A percentile compares a stretch with the other conserved stretches of the same genome.
phyloP scores from a whole-genome alignment of 2,797 vertebrate species.

The Erethizon dorsatum region DNA sequence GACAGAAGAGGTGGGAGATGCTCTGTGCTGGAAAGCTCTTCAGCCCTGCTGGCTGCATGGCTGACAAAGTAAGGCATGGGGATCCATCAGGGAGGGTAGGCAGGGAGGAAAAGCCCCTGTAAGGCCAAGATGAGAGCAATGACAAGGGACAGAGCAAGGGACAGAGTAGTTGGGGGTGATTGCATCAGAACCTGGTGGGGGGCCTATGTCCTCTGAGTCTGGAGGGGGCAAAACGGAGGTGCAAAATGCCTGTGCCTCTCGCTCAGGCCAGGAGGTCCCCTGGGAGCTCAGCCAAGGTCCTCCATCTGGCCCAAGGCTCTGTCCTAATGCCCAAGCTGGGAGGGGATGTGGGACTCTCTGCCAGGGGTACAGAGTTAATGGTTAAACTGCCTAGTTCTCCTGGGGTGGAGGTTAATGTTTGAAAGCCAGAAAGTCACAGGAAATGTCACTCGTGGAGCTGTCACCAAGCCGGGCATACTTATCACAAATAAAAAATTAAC shows the following conservation, averaged over 20 bases:
- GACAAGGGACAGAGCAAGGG: neutral
- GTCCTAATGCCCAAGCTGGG: rapidly evolving
- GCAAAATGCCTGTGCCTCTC: neutral
- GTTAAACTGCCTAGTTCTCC: conserved; percentile 53
- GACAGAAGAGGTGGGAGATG: neutral
- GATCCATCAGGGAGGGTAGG: rapidly evolving
- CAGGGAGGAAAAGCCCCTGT: no score
- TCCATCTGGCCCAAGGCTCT: neutral
- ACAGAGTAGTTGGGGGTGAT: neutral
- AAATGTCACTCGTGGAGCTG: conserved; percentile 62
- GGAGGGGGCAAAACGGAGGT: neutral
- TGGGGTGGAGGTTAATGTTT: conserved; percentile 77
- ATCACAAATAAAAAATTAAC: conserved; percentile 79
- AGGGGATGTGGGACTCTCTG: neutral
- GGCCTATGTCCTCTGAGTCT: neutral
- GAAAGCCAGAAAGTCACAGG: conserved; percentile 63
- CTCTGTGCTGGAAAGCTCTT: neutral
- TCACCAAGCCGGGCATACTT: conserved; percentile 38
- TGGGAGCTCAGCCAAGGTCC: neutral
- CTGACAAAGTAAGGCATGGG: neutral
- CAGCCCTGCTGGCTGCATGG: neutral
- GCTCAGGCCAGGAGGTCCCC: neutral
- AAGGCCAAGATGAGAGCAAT: neutral
- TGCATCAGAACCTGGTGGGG: neutral
- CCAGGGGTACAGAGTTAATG: conserved; percentile 61